Percentiles rank a stretch among this genome's conserved stretches.
These are phyloP conservation scores for Tolmerus cingulatus DNA, from an alignment of 2,888 invertebrate genomes.

Conservation along the genomic window DNA sequence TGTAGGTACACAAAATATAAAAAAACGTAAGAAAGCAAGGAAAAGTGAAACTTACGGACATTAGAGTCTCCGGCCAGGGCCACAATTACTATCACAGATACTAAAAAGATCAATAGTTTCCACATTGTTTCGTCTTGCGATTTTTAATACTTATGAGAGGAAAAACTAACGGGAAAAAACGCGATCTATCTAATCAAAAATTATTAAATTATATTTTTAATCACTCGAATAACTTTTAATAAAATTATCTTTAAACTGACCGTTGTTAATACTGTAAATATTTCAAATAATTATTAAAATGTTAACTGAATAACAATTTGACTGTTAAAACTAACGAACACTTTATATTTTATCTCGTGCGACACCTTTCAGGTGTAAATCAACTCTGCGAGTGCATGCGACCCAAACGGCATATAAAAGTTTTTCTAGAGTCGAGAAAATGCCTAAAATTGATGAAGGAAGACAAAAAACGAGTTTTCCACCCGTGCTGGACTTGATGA, in stretches of 20 bases:
- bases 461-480: not conserved
- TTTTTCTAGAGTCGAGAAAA: not conserved
- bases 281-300: not conserved
- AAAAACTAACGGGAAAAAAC: not conserved
- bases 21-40: not conserved
- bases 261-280: too few species aligned
- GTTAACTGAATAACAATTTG: not conserved
- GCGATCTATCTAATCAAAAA: not conserved
- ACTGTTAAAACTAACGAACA: not conserved
- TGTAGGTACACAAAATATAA: not conserved
- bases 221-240: not conserved
- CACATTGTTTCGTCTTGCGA: not conserved
- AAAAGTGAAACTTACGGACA: constrained; percentile 13
- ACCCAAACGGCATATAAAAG: not conserved
- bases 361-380: constrained; percentile 15
- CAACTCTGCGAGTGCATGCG: not conserved
- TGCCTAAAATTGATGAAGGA: not conserved
- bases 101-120: not conserved
- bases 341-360: not conserved
- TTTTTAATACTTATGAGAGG: not conserved
- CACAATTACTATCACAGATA: not conserved
- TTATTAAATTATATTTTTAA: not conserved
- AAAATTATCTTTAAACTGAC: not conserved
- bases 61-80: not conserved
- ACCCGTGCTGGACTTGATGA: not conserved